phyloP scores from a whole-genome alignment of 2,888 invertebrate species.

The Atethmia centrago region DNA sequence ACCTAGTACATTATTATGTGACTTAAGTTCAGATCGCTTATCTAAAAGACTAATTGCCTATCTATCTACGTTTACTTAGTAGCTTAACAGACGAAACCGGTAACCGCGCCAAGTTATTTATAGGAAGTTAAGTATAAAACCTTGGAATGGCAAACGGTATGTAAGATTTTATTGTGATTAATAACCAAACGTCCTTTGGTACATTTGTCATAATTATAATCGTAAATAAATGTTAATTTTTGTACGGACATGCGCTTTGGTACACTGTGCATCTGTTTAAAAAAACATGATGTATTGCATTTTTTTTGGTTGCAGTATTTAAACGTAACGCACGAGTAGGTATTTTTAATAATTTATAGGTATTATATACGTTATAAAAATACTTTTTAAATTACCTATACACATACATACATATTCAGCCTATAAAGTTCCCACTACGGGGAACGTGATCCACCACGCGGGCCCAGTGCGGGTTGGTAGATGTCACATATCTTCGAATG shows the following conservation, averaged over 20 bases:
- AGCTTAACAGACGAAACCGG: conserved; percentile 74
- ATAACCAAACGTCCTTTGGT: conserved; percentile 69
- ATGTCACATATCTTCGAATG: no score
- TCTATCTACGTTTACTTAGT: conserved; percentile 77
- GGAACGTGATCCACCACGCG: no score
- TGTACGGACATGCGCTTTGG: conserved; percentile 4
- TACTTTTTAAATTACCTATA: no score
- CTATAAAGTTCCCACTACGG: no score
- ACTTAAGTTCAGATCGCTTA: conserved; percentile 75
- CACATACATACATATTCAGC: no score
- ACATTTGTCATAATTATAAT: conserved; percentile 76
- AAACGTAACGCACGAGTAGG: background rate
- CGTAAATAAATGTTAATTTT: conserved; percentile 52
- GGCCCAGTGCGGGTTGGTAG: no score
- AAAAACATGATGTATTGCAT: background rate
- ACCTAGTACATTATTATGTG: conserved; percentile 67
- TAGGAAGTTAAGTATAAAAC: conserved; percentile 79
- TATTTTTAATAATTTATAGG: background rate
- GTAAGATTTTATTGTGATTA: conserved; percentile 79
- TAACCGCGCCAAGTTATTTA: conserved; percentile 70
- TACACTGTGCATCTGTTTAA: conserved; percentile 25
- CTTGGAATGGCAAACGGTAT: conserved; percentile 77
- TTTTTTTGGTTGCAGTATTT: background rate
- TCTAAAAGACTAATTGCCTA: conserved; percentile 81
- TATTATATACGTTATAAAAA: no score